Evolutionary conservation across 2,888 invertebrate genomes (phyloP).

Genomic region (Caenorhabditis becei): DNA sequence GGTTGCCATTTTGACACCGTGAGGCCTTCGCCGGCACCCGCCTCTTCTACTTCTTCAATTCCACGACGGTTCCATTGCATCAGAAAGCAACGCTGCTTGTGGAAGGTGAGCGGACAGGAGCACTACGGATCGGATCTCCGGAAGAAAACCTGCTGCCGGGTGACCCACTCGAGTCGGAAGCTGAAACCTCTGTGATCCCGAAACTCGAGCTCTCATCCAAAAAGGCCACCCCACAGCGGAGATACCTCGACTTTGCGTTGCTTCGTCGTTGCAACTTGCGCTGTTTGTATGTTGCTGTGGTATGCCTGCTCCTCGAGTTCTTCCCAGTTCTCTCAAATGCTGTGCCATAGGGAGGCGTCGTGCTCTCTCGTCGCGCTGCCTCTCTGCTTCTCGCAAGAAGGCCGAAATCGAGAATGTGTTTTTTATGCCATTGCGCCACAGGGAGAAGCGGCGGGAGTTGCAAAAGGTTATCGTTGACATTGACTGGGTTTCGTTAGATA

Average conservation of each 20-base stretch:
- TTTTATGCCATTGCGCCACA: conserved; percentile 23
- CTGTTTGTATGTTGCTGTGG: conserved; percentile 42
- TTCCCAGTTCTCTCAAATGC: background rate
- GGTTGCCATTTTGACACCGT: conserved; percentile 26
- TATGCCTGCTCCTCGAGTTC: conserved; percentile 1
- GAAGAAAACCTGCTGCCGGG: too few species aligned
- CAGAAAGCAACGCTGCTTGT: background rate
- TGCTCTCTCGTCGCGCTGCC: conserved; percentile 14
- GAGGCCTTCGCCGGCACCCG: conserved; percentile 21
- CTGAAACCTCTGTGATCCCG: background rate
- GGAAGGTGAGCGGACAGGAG: conserved; percentile 21
- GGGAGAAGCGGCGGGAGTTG: conserved; percentile 8
- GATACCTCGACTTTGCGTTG: conserved; percentile 43
- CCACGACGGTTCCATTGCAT: background rate
- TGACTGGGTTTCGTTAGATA: background rate
- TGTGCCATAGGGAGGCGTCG: background rate
- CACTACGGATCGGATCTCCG: background rate
- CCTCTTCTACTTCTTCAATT: background rate
- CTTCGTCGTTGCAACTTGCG: conserved; percentile 57
- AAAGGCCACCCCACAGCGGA: background rate
- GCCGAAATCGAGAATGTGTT: conserved; percentile 52
- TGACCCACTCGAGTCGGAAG: too few species aligned
- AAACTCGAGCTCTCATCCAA: background rate
- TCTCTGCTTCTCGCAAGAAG: conserved; percentile 4
- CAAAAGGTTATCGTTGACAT: conserved; percentile 8